Conservation (phyloP, 1,140 invertebrate genomes). For the Drosophila micromelanica region DNA sequence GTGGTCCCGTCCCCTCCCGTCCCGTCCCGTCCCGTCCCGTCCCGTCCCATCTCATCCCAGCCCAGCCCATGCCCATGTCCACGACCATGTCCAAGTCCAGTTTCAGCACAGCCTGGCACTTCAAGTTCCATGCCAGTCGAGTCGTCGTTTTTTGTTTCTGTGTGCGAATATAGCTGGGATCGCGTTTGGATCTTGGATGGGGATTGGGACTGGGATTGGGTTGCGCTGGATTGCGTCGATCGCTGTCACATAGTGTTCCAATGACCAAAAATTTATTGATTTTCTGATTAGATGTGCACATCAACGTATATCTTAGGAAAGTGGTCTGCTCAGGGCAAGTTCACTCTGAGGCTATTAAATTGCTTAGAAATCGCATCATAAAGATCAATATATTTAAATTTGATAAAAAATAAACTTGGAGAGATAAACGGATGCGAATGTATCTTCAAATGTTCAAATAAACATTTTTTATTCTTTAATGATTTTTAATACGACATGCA, state of each 20-base stretch:
- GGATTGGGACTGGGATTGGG: conserved; percentile 10
- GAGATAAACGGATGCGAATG: too few species aligned
- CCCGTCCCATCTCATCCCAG: conserved; percentile 12
- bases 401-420: too few species aligned
- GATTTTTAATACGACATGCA: too few species aligned
- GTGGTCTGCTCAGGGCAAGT: too few species aligned
- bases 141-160: conserved; percentile 24
- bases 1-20: conserved; percentile 53
- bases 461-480: too few species aligned
- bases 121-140: conserved; percentile 26
- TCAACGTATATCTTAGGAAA: background rate
- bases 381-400: too few species aligned
- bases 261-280: conserved; percentile 75
- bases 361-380: too few species aligned
- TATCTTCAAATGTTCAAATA: too few species aligned
- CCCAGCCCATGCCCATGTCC: background rate
- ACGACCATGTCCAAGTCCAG: conserved; percentile 48
- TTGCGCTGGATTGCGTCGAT: conserved; percentile 21
- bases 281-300: conserved; percentile 60
- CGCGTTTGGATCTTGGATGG: conserved; percentile 13
- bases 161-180: conserved; percentile 1
- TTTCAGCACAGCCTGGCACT: conserved; percentile 23
- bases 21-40: conserved; percentile 15
- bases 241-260: conserved; percentile 59
- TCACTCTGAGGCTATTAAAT: too few species aligned